phyloP scores from a whole-genome alignment of 64 coral and sea anemone genomes.

The Pocillopora damicornis region DNA sequence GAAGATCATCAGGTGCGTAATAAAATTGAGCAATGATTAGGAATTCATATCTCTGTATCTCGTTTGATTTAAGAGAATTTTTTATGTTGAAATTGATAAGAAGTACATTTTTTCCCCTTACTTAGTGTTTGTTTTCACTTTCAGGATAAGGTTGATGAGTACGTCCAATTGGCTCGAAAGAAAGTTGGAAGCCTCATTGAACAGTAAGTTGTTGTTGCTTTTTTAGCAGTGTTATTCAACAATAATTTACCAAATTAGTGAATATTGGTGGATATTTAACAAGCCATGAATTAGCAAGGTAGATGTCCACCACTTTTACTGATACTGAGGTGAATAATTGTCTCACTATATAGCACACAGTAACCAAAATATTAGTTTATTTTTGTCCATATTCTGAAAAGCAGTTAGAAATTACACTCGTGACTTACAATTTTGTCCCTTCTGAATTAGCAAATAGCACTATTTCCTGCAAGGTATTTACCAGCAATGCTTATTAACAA shows the following conservation, averaged over 20 bases:
- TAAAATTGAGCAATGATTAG: background rate
- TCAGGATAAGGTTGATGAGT: slow-evolving; percentile 78
- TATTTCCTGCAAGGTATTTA: too few species aligned
- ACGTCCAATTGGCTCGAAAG: slow-evolving; percentile 8
- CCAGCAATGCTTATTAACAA: too few species aligned
- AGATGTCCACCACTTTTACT: too few species aligned
- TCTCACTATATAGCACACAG: too few species aligned
- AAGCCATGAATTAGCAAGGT: too few species aligned
- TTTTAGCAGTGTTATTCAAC: background rate
- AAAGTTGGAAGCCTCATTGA: slow-evolving; percentile 48
- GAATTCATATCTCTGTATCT: background rate
- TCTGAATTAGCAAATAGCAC: too few species aligned
- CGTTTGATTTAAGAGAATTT: background rate
- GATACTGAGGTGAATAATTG: too few species aligned
- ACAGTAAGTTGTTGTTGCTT: slow-evolving; percentile 58
- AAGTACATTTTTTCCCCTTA: too few species aligned
- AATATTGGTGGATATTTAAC: background rate
- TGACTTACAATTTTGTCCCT: background rate
- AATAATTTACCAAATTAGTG: background rate
- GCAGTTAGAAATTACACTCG: too few species aligned
- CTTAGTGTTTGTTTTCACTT: background rate
- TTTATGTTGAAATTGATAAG: too few species aligned
- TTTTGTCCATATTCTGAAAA: too few species aligned
- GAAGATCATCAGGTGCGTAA: slow-evolving; percentile 80
- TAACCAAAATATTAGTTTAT: too few species aligned